Conservation (phyloP, 2,888 invertebrate species). For the Plebejus anna region DNA sequence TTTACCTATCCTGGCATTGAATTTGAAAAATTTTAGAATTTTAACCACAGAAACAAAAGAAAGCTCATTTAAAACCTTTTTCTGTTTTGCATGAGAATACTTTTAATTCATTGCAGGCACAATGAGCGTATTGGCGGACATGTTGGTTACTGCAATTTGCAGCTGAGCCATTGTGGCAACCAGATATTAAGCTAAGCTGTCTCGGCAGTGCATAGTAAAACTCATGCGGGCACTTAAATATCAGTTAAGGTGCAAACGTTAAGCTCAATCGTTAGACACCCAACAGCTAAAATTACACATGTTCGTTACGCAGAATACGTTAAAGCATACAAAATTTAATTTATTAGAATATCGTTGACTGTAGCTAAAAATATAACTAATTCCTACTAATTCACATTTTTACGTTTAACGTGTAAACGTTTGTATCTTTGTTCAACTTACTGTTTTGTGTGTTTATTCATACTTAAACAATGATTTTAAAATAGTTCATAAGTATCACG, state of each 20-base stretch:
- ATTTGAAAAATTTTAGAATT: conserved; percentile 22
- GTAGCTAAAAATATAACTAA: too few species aligned
- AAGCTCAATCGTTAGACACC: conserved; percentile 6
- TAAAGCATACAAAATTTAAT: background rate
- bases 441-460: background rate
- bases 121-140: conserved; percentile 36
- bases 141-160: conserved; percentile 37
- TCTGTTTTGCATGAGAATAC: conserved; percentile 37
- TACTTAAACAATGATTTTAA: too few species aligned
- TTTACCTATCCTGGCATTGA: conserved; percentile 24
- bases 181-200: conserved; percentile 32
- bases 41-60: conserved; percentile 24
- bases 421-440: too few species aligned
- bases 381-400: too few species aligned
- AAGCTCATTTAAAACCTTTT: conserved; percentile 29
- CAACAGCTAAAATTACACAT: conserved; percentile 5
- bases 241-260: conserved; percentile 16
- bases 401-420: too few species aligned
- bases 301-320: background rate
- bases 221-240: conserved; percentile 32
- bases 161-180: conserved; percentile 33
- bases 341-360: background rate
- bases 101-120: conserved; percentile 39
- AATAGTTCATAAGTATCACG: background rate
- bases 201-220: conserved; percentile 33